Evolutionary conservation across 1,140 invertebrate genomes (phyloP), one percentile per base, ranked within the genome.

Genomic region (Panagrolaimus sp.): DNA sequence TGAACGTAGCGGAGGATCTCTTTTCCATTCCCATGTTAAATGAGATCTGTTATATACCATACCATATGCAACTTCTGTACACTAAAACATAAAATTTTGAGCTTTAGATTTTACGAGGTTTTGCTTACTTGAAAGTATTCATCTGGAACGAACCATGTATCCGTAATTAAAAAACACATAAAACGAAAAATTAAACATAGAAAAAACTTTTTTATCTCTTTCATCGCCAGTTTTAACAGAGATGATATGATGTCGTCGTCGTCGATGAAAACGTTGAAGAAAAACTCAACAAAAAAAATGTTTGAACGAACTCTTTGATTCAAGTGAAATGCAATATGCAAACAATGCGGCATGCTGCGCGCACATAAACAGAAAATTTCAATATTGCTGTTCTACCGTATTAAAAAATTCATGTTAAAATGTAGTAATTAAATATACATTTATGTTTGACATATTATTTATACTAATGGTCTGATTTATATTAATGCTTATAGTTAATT

Each of bases 61-160:
- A 21, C 46, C 52, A 63, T 76, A 71, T 1, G 73, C 73, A 21
- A 76, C 73, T 71, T 75, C 73, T n/a, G 68, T 67, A 44, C 73
- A 76, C 73, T 74, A 58, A 68, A 68, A 69, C 38, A 9, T 17
- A 9, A 17, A 69, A 5, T 17, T 14, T 24, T 68, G 43, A 70
- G 21, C 10, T 45, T 26, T n/a, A 65, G 17, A 65, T 32, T 21
- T 45, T 45, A 52, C n/a, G 9, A 43, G 32, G 21, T 21, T 4
- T 43, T 15, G 26, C n/a, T 62, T 43, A 69, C 73, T 67, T 75
- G 73, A 65, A 76, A 75, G 52, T 44, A 43, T 63, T 75, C 73
- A 72, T 75, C 73, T 4, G 73, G 73, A 47, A 76, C 73, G 65
- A 75, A 75, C 73, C 73, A 76, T 43, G 73, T 70, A 21, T 14